Percentiles rank a stretch among this genome's conserved stretches.
Evolutionary conservation across 2,797 vertebrate genomes (phyloP).

Genomic region (Brachyalestes nurse): DNA sequence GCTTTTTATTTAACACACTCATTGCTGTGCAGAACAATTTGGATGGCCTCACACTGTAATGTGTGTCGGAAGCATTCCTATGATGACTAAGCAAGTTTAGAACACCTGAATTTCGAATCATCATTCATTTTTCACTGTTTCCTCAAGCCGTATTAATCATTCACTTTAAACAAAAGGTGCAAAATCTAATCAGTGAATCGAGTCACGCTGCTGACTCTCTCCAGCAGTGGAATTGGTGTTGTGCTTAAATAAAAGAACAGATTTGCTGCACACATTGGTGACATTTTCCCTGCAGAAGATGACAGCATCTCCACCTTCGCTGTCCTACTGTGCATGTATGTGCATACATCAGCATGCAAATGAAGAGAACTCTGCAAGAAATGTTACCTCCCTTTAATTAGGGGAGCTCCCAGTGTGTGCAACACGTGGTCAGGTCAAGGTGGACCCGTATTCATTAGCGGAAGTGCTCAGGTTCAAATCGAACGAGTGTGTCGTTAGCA

Average conservation of each 20-base stretch:
- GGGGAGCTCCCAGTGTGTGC: background rate
- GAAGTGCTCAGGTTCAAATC: constrained; percentile 1
- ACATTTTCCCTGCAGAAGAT: constrained; percentile 7
- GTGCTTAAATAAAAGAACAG: background rate
- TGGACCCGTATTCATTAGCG: constrained; percentile 17
- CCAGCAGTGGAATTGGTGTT: background rate
- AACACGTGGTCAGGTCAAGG: background rate
- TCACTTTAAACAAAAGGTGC: background rate
- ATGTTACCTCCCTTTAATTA: constrained; percentile 23
- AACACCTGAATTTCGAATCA: too few relatives aligned
- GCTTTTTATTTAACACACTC: too few relatives aligned
- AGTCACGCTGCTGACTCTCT: background rate
- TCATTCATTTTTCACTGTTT: too few relatives aligned
- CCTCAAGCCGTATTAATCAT: background rate
- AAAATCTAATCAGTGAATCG: background rate
- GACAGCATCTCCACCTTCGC: background rate
- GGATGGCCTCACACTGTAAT: too few relatives aligned
- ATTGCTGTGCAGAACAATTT: too few relatives aligned
- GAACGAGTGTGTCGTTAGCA: background rate
- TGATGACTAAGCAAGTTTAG: background rate
- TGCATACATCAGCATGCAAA: constrained; percentile 33
- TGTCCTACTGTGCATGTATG: background rate
- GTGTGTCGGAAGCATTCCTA: background rate
- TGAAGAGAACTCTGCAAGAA: constrained; percentile 6
- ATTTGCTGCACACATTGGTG: background rate